Evolutionary conservation across 2,888 invertebrate species (phyloP).

Genomic region (Ochropleura plecta): DNA sequence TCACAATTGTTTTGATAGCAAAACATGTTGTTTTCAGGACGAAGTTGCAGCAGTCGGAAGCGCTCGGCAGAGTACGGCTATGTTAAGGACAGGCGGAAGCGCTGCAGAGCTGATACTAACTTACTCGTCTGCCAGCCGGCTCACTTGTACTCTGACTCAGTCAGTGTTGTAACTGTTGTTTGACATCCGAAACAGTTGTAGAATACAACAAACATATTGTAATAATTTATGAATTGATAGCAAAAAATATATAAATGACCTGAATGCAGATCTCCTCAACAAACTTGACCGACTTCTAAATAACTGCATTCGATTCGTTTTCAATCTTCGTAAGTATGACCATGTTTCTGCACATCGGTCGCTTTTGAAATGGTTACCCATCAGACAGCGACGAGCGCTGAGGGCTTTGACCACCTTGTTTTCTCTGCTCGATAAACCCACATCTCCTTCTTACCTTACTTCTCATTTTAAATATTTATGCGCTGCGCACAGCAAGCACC

Average conservation of each 20-base stretch:
- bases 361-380: no score
- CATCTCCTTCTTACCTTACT: no score
- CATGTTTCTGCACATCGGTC: no score
- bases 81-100: slow-evolving; percentile 39
- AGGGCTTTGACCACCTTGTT: no score
- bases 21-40: slow-evolving; percentile 19
- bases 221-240: neutral
- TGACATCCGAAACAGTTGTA: neutral
- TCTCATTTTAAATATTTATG: no score
- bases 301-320: no score
- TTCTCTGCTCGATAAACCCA: no score
- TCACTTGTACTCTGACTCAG: slow-evolving; percentile 14
- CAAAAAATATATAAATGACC: neutral
- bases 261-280: no score
- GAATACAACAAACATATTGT: neutral
- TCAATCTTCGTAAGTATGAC: no score
- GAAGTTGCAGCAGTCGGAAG: slow-evolving; percentile 15
- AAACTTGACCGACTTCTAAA: no score
- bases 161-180: slow-evolving; percentile 7
- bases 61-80: slow-evolving; percentile 3
- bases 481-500: no score
- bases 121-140: slow-evolving; percentile 23
- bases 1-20: neutral
- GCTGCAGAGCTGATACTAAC: slow-evolving; percentile 36
- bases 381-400: no score